A percentile compares a stretch with the other conserved stretches of the same genome.
These are phyloP conservation scores for Diorhabda carinulata DNA, from an alignment of 1,140 invertebrate species.

Conservation along the genomic window DNA sequence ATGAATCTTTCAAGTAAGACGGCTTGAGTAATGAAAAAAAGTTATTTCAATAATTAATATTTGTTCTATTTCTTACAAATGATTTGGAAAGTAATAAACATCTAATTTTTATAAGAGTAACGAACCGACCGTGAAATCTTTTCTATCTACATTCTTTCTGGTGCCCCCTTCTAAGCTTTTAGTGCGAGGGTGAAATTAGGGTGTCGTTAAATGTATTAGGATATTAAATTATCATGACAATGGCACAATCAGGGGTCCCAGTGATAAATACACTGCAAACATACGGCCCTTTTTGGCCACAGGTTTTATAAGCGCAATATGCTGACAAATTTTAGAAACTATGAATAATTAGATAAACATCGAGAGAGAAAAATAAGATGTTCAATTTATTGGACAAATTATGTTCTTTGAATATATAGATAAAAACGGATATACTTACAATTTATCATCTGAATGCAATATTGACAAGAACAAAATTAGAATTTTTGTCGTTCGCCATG, in stretches of 20 bases:
- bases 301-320: slow-evolving; percentile 47
- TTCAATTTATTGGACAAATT: too few relatives aligned
- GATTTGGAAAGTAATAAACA: too few relatives aligned
- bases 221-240: slow-evolving; percentile 51
- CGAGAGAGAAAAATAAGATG: not conserved
- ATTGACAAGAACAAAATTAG: too few relatives aligned
- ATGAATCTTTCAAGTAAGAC: too few relatives aligned
- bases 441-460: too few relatives aligned
- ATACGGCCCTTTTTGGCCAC: slow-evolving; percentile 48
- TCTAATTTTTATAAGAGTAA: not conserved
- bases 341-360: slow-evolving; percentile 47
- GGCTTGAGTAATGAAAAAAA: too few relatives aligned
- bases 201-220: slow-evolving; percentile 50
- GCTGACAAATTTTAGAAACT: slow-evolving; percentile 44
- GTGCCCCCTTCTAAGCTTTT: slow-evolving; percentile 12
- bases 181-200: slow-evolving; percentile 43
- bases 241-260: slow-evolving; percentile 45
- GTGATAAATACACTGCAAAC: slow-evolving; percentile 49
- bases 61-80: too few relatives aligned
- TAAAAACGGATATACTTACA: too few relatives aligned
- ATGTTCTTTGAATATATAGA: too few relatives aligned
- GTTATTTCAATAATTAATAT: too few relatives aligned
- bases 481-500: too few relatives aligned
- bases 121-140: slow-evolving; percentile 10
- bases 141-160: not conserved